Base-by-base conservation (phyloP, 2,888 invertebrate species). In the Ornithoptera alexandrae region DNA sequence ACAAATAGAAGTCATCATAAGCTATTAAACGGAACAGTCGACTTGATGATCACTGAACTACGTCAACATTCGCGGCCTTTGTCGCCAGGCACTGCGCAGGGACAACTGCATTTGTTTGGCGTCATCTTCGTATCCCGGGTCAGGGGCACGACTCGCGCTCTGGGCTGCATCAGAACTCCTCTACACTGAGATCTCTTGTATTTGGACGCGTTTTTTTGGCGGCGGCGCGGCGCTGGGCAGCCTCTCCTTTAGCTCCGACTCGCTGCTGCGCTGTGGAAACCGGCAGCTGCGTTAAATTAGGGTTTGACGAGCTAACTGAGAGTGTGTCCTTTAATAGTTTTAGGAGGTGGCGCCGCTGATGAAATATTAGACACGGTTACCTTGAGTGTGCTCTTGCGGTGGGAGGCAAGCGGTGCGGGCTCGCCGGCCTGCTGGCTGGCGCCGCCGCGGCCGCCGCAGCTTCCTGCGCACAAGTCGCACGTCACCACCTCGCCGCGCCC, bases 121-220 rank as follows among this genome's bases (percentile, higher is more conserved):
- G 50, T 50, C 2, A 3, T 8, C 50, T 17, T 50, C 15, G 50
- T 12, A 50, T 12, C 2, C 53, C 7, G 15, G 5, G 17, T 15
- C 17, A 6, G 12, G 53, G 6, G 12, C 1, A n/a, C 53, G 53
- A 12, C 18, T 6, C 42, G 18, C 62, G n/a, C 65, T 67, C 66
- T 71, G 57, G 46, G 36, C 39, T 36, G 17, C 24, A 18, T 79
- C 71, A 86, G 72, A 82, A 86, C 69, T 86, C 84, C 76, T 93
- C 94, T 95, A 96, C 84, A 96, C 96, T 71, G 96, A 95, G 85
- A 96, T 96, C 88, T 96, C 96, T 87, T 96, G 96, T 77, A 96
- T 96, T 88, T 96, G 96, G 71, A 96, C 96, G 81, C 96, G 94
- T 86, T 96, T 96, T 87, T 96, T 96, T 76, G 95, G 93, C 39